These are phyloP conservation scores for Sphaerophoria rueppellii DNA, from an alignment of 2,888 invertebrate genomes.

Conservation along the genomic window DNA sequence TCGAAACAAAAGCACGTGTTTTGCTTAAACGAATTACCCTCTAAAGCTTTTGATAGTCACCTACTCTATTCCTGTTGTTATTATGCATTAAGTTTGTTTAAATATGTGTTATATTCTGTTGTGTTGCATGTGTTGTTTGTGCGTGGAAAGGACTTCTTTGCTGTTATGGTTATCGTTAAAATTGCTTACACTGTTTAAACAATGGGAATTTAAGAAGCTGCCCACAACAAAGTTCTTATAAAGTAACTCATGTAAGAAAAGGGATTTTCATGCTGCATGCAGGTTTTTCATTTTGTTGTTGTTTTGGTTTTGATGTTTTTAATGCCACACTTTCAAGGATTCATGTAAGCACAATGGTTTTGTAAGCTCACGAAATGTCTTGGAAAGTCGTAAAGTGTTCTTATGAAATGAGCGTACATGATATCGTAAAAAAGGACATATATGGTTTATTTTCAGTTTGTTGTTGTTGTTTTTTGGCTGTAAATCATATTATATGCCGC, in stretches of 20 bases:
- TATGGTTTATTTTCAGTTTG: conserved; percentile 7
- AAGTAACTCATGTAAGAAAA: background rate
- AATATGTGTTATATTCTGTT: background rate
- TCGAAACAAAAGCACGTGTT: conserved; percentile 18
- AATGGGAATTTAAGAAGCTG: conserved; percentile 47
- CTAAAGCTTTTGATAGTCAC: conserved; percentile 35
- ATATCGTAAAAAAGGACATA: conserved; percentile 54
- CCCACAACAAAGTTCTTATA: conserved; percentile 52
- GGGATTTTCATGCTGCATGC: background rate
- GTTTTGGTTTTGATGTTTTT: conserved; percentile 5
- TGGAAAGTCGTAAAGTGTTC: conserved; percentile 60
- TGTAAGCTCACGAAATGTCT: conserved; percentile 57
- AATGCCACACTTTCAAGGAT: conserved; percentile 38
- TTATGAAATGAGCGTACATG: conserved; percentile 58
- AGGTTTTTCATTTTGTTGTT: background rate
- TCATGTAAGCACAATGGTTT: conserved; percentile 46
- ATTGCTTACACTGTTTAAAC: conserved; percentile 23
- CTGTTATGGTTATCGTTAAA: conserved; percentile 43
- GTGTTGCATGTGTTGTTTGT: conserved; percentile 8
- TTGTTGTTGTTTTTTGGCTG: conserved; percentile 17
- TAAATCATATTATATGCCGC: conserved; percentile 45
- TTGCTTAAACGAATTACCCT: conserved; percentile 32
- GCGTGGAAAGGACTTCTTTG: conserved; percentile 21
- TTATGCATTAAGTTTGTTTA: background rate
- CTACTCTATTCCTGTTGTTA: background rate